Base-by-base conservation (phyloP, 2,888 invertebrate species). In the Agrochola lychnidis region DNA sequence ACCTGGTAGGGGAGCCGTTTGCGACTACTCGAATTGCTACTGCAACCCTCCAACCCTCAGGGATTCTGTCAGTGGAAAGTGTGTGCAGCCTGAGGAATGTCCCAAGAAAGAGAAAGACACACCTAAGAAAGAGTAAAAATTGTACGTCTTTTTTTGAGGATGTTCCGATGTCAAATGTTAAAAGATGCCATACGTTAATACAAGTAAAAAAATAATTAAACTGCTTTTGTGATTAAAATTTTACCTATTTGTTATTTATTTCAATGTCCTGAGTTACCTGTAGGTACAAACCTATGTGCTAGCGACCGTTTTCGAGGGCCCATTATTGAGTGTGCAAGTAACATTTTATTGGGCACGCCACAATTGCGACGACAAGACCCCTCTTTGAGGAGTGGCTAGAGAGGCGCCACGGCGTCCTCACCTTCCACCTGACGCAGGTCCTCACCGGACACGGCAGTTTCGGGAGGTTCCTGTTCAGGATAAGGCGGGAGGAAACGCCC, bases 31-130 rank as follows among this genome's bases (percentile, higher is more conserved):
- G 0, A 85, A 90, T 0, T 95, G 95, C 68, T 93, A 94, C 83
- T 95, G 95, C 69, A 89, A 92, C 64, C 12, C 88, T 0, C 94
- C 92, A 0, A 94, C 92, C 2, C 92, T 95, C 4, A 89, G 94
- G 19, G 91, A 95, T 71, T 78, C 89, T 0, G 82, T 62, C 4
- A 90, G 88, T 0, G 77, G 86, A 0, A 90, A 91, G 51, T 95
- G 95, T 68, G 92, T 95, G 0, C 68, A 74, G 0, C 68, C 90
- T 0, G 91, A 92, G 1, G 76, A 94, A 0, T 95, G 94, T n/a
- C 87, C 94, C 16, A 86, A 91, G 73, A 86, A 89, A 42, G 68
- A 74, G 25, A 67, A 51, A 16, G n/a, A 53, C 1, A 3, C 22
- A 0, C 10, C 94, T 9, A 86, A 91, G 76, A 86, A 89, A 51